phyloP scores from a whole-genome alignment of 2,888 invertebrate genomes.

The Stenotaenia linearis region DNA sequence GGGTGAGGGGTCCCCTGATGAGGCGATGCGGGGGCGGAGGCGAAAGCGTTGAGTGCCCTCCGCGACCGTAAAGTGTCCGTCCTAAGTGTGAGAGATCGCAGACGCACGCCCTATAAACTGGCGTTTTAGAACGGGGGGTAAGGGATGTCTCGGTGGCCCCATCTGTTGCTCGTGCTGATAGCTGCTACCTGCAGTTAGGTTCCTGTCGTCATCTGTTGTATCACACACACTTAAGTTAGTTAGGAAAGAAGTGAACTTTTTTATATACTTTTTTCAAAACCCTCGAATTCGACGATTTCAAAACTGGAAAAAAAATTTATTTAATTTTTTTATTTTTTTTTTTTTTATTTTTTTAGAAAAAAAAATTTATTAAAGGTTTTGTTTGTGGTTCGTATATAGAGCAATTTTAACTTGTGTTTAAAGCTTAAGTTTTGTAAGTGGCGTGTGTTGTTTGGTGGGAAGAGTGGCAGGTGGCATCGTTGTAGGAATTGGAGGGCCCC shows the following conservation, averaged over 20 bases:
- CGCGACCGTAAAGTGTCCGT: not conserved
- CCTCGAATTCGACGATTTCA: not conserved
- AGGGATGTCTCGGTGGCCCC: not conserved
- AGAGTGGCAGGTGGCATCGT: not conserved
- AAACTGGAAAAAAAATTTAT: not conserved
- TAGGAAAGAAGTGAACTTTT: not conserved
- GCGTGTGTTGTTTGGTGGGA: not conserved
- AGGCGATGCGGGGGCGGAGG: not conserved
- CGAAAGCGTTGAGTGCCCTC: not conserved
- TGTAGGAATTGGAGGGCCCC: not conserved
- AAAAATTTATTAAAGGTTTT: not conserved
- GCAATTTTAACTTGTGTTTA: not conserved
- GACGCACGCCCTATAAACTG: not conserved
- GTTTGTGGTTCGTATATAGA: not conserved
- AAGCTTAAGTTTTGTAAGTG: not conserved
- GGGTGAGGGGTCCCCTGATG: not conserved
- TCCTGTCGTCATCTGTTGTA: not conserved
- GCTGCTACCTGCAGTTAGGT: not conserved
- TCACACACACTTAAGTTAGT: not conserved
- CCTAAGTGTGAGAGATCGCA: not conserved
- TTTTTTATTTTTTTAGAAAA: not conserved
- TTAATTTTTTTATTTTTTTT: not conserved
- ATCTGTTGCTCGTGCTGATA: not conserved
- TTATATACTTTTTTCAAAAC: not conserved
- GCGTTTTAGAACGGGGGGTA: not conserved